phyloP scores from a whole-genome alignment of 2,797 vertebrate species.

The Spea hammondii region DNA sequence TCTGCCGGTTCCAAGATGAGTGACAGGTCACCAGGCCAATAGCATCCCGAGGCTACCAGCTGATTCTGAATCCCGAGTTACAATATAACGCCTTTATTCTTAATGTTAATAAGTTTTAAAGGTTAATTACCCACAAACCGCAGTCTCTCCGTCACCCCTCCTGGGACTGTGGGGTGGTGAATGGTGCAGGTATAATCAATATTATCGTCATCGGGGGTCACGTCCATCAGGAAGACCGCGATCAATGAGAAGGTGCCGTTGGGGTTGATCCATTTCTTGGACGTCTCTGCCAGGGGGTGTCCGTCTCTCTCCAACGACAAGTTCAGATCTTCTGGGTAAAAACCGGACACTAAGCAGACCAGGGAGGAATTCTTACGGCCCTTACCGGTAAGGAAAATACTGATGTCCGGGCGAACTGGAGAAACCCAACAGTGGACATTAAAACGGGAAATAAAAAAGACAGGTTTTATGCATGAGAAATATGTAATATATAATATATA shows the following conservation, averaged over 20 bases:
- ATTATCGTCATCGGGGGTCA: not conserved
- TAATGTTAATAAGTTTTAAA: no score
- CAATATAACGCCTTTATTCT: no score
- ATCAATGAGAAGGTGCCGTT: constrained; percentile 38
- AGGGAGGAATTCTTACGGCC: constrained; percentile 38
- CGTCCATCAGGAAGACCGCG: constrained; percentile 17
- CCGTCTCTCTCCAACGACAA: constrained; percentile 28
- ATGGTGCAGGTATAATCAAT: constrained; percentile 28
- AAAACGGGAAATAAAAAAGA: not conserved
- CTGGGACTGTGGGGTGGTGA: constrained; percentile 27
- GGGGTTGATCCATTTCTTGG: constrained; percentile 35
- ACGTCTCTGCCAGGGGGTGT: constrained; percentile 9
- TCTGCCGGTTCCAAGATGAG: no score
- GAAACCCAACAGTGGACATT: not conserved
- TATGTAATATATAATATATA: no score
- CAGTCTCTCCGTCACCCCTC: constrained; percentile 31
- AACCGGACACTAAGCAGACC: constrained; percentile 34
- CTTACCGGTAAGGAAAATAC: constrained; percentile 23
- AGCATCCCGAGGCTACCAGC: no score
- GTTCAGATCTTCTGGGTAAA: constrained; percentile 41
- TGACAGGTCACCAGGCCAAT: no score
- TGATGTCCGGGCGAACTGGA: constrained; percentile 29
- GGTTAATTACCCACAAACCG: constrained; percentile 20
- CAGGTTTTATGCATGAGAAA: no score
- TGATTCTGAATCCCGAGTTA: no score